Base-by-base conservation (phyloP, 1,140 invertebrate species). In the Amphibalanus amphitrite region DNA sequence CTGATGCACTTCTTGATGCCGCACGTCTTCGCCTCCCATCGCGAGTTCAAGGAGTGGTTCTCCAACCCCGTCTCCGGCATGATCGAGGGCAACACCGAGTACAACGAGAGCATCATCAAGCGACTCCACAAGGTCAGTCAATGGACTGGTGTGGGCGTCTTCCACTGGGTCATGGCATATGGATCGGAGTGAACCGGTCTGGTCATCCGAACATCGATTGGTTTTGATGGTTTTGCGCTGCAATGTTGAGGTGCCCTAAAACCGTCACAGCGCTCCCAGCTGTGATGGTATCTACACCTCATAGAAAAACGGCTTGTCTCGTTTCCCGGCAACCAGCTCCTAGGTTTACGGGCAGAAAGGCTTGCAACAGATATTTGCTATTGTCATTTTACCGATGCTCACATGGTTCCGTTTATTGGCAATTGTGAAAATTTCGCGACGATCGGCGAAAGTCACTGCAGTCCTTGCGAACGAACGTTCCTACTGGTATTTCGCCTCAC, bases 1-100 rank as follows among this genome's bases (percentile, higher is more conserved):
- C 81, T 99, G 23, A 97, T 99, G 95, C 97, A 99, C 83, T 99
- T 99, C 83, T 85, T 99, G 15, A 99, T 99, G 97, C 97, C 97
- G 67, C 89, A 96, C 82, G 92, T 99, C 72, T 99, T 99, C 84
- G 91, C 95, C 76, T 98, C 95, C 28, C 96, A 99, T 82, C 85
- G 76, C 28, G 75, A 77, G 69, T 84, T 85, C 75, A 94, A 95
- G 80, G 95, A 98, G 81, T 99, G 97, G 97, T 99, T 99, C 84
- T 93, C 92, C 69, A 97, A 97, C 83, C 96, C 97, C 0, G 89
- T 98, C 28, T 95, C 93, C 71, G 94, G 94, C 71, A 99, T 98
- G 92, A 94, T 97, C 74, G 97, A 98, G 82, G 97, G 95, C 72
- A 93, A 90, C 79, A 88, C 89, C 74, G 94, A 97, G 80, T 95